Base-by-base conservation (phyloP, 1,140 invertebrate genomes). In the Ips nitidus region DNA sequence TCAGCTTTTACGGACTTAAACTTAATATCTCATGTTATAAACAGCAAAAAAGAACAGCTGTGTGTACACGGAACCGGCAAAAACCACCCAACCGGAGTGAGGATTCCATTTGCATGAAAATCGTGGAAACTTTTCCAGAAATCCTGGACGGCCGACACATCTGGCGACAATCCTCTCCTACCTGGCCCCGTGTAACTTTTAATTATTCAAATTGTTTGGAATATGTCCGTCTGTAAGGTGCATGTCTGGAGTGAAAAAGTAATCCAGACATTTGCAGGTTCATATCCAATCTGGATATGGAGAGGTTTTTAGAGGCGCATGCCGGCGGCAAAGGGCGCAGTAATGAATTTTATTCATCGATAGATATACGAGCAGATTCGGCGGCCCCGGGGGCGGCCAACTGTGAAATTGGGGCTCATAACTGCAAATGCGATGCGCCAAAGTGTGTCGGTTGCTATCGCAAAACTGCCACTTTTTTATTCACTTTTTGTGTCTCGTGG, bases 261-360 rank as follows among this genome's bases (percentile, higher is more conserved):
- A 61, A 36, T 22, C 36, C 37, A n/a, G 2, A 41, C 22, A n/a
- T 58, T 58, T 58, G 22, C 38, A 38, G 45, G 45, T 47, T n/a
- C 5, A 47, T 47, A 47, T 47, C 45, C 22, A 22, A 22, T 50
- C 22, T 56, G 53, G 53, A 37, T 39, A 45, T 61, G 47, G 5
- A 47, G 59, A 61, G 22, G 22, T 22, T 61, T 61, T 61, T 37
- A 61, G 42, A 36, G 59, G 38, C n/a, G 59, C 42, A 50, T 61
- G 22, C 42, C 7, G 59, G 4, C 57, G 60, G n/a, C 42, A 62
- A 62, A 70, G 52, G 71, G 59, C 69, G 63, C 45, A 43, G 70
- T 73, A 77, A 77, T 76, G 76, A 77, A 77, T 77, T 77, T 77
- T 72, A 69, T 73, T 62, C 67, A 76, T 77, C 75, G 75, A 77